Evolutionary conservation across 2,888 invertebrate species (phyloP), one percentile per base, ranked within the genome.

Genomic region (Strigamia maritima): DNA sequence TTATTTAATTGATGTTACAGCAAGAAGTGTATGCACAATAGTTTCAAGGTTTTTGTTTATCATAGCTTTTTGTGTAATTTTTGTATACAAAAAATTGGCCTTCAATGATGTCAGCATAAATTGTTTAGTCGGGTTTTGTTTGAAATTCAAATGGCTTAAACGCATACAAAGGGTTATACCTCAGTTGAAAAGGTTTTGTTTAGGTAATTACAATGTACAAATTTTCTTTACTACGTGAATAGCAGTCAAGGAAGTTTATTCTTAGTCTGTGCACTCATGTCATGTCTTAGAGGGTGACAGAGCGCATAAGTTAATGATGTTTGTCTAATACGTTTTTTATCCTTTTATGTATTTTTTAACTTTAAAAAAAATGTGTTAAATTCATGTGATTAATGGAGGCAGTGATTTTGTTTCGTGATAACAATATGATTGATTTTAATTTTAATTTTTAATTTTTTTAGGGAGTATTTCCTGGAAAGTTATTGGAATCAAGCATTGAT

Each of bases 401-500:
- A 80, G 14, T 31, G 76, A 40, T 74, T 31, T 40, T 76, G 19
- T 76, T 44, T 70, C 22, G 60, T 60, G 26, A 38, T 78, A 70
- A 19, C 19, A 6, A 49, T 49, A n/a, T 49, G 6, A 49, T 49
- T 49, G 19, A 49, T 49, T 10, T 44, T 7, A 24, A 19, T 74
- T 74, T 28, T 28, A 80, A 79, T 79, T 82, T 82, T 44, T 19
- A 82, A 81, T 78, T 84, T 81, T 88, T 89, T 79, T 89, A 91
- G 91, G 90, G 88, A 84, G 88, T 88, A 28, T 35, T 78, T 24
- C 65, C 65, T 31, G 70, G 44, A 65, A 24, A 28, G 85, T 86
- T 83, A 90, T 90, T 80, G 91, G 92, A 85, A 22, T 91, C 88
- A 82, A 89, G 88, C 83, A 88, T 91, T 84, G 92, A 92, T 89